Evolutionary conservation across 2,797 vertebrate species (phyloP).

Genomic region (Coluber constrictor): DNA sequence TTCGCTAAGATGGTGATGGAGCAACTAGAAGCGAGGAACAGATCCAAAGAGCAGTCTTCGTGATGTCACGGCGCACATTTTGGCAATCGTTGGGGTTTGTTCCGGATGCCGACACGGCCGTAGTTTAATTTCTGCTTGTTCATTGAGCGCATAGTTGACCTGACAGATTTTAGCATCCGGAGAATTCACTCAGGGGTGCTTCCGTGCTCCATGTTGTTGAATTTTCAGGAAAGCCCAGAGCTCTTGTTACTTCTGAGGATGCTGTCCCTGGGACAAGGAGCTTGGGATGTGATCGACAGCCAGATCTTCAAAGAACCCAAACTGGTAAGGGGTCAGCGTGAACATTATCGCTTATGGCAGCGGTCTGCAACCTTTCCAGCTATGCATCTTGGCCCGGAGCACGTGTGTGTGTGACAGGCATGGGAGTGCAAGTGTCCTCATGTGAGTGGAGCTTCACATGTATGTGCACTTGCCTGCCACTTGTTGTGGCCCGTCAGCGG

Average conservation of each 20-base stretch:
- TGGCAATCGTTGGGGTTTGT: not conserved
- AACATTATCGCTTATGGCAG: not conserved
- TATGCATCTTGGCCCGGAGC: too few species aligned
- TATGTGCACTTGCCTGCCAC: too few species aligned
- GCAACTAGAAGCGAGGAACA: conserved; percentile 2
- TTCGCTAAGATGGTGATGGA: conserved; percentile 36
- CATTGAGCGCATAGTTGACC: not conserved
- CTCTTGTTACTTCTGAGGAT: conserved; percentile 90
- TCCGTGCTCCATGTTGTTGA: not conserved
- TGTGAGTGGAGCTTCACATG: too few species aligned
- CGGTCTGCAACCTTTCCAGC: too few species aligned
- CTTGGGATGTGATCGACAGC: conserved; percentile 99
- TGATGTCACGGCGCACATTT: not conserved
- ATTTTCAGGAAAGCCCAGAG: conserved; percentile 87
- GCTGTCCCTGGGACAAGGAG: conserved; percentile 92
- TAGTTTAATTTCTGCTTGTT: not conserved
- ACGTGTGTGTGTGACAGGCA: too few species aligned
- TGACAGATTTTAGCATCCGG: not conserved
- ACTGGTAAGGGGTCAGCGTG: conserved; percentile 73
- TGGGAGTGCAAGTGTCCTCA: too few species aligned
- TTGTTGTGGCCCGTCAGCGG: too few species aligned
- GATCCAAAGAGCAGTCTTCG: conserved; percentile 52
- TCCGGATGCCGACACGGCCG: rapidly evolving
- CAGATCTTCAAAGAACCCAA: conserved; percentile 97
- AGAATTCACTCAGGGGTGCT: not conserved